Percentiles rank a stretch among this genome's conserved stretches.
Conservation (phyloP, 1,140 invertebrate species). For the Mycetomoellerius zeteki region DNA sequence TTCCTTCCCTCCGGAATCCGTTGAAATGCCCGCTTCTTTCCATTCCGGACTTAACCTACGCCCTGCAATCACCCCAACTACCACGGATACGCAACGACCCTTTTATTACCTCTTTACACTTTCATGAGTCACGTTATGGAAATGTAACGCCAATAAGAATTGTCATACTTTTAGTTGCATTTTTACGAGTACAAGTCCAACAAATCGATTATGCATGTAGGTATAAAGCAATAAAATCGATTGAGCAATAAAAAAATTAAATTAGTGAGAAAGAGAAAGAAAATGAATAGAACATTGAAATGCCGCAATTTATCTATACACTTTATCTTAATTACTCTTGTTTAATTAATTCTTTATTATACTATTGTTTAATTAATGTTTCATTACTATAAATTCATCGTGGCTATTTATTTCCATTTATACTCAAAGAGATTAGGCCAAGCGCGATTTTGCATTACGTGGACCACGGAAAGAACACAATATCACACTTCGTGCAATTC, state of each 20-base stretch:
- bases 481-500: slow-evolving; percentile 23
- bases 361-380: background rate
- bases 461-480: background rate
- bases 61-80: slow-evolving; percentile 44
- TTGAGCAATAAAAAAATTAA: background rate
- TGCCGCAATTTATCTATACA: background rate
- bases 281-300: background rate
- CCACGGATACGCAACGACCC: slow-evolving; percentile 47
- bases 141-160: slow-evolving; percentile 21
- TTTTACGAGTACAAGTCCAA: background rate
- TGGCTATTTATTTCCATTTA: background rate
- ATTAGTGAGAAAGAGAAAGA: background rate
- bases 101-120: slow-evolving; percentile 60
- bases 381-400: background rate
- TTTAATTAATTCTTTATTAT: background rate
- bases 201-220: slow-evolving; percentile 27
- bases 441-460: background rate
- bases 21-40: slow-evolving; percentile 70
- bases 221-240: no score
- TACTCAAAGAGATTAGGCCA: background rate
- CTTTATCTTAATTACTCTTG: background rate
- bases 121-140: slow-evolving; percentile 60
- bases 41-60: slow-evolving; percentile 54
- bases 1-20: slow-evolving; percentile 73
- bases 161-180: slow-evolving; percentile 13